Evolutionary conservation across 1,140 invertebrate genomes (phyloP), one percentile per base, ranked within the genome.

Genomic region (Pogonognathellus flavescens): DNA sequence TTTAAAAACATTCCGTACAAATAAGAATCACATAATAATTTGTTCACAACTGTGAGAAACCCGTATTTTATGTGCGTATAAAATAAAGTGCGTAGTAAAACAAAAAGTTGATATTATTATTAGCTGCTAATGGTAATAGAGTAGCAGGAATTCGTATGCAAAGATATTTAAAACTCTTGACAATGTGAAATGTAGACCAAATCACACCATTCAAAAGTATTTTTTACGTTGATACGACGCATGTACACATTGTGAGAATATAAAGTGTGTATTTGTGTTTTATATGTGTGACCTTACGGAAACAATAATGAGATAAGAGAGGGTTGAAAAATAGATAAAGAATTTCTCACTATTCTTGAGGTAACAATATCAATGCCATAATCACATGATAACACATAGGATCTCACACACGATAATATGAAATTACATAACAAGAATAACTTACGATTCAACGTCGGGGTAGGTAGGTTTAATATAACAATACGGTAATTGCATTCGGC

Each of bases 31-130:
- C 62, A 66, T 66, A 25, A 66, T 25, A 25, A 66, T 3, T 0
- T 66, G 22, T 66, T 66, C 62, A 25, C 62, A 22, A 25, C 25
- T 66, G 62, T 22, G 62, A 66, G 62, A 66, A 66, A 66, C 62
- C 22, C 0, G 20, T 25, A 25, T 20, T 22, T 62, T 1, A 22
- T 11, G 62, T 66, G 14, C 20, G 22, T 66, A 25, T 25, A 25
- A 66, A 62, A 62, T 62, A 18, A n/a, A n/a, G n/a, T n/a, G n/a
- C n/a, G n/a, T n/a, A n/a, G n/a, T n/a, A n/a, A n/a, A n/a, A n/a
- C n/a, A n/a, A n/a, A n/a, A n/a, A n/a, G n/a, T n/a, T n/a, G n/a
- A n/a, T 41, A 41, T 41, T 41, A 41, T 41, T 41, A 41, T 41
- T 41, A 41, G 6, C 31, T 41, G 31, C 31, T 41, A 41, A n/a